A percentile compares a stretch with the other conserved stretches of the same genome.
These are phyloP conservation scores for Engystomops pustulosus DNA, from an alignment of 2,113 vertebrate species.

Conservation along the genomic window DNA sequence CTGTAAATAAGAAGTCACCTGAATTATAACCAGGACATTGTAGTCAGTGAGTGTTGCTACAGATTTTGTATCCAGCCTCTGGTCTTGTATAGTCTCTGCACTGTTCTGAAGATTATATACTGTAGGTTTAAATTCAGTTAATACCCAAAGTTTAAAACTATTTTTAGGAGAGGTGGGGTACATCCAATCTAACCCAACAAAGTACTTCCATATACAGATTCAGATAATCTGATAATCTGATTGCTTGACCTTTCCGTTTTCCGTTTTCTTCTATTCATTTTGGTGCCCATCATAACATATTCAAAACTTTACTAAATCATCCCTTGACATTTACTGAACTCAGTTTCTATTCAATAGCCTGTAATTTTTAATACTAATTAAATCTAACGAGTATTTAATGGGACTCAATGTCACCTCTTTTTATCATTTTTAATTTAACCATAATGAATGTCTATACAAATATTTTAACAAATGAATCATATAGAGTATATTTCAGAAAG, in stretches of 20 bases:
- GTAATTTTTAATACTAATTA: background rate
- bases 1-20: no score
- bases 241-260: background rate
- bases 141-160: no score
- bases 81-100: no score
- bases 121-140: no score
- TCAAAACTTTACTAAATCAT: background rate
- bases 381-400: background rate
- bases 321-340: background rate
- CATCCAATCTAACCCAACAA: no score
- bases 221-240: background rate
- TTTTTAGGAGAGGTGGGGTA: background rate
- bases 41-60: no score
- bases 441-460: background rate
- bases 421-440: background rate
- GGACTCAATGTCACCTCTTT: background rate
- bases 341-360: background rate
- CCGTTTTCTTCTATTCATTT: background rate
- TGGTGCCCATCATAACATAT: background rate
- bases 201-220: background rate
- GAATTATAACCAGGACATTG: no score
- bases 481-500: background rate
- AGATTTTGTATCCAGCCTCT: no score
- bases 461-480: background rate
- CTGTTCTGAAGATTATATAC: no score